Base-by-base conservation (phyloP, 2,113 vertebrate species). In the Chaetura pelagica region DNA sequence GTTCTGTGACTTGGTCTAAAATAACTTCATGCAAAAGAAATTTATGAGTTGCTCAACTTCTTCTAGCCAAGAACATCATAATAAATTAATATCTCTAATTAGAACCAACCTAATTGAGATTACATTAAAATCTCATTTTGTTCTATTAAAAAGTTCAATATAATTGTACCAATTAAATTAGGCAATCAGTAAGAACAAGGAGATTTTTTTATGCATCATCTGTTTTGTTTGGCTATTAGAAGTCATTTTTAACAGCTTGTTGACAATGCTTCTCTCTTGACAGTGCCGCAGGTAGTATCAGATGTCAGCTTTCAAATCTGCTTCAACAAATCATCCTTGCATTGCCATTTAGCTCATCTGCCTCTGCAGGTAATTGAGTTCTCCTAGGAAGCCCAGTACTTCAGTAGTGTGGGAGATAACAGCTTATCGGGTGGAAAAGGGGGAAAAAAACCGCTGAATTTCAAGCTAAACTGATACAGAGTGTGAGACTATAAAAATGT, bases 41-140 rank as follows among this genome's bases (percentile, higher is more conserved):
- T 96, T 96, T 97, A 97, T 96, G 80, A 95, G 48, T 30, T 94
- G n/a, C 76, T 96, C 88, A 72, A 93, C 26, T 78, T 93, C 79
- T 86, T 94, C 64, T 74, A 93, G 90, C 52, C 40, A 92, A 77
- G 86, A 95, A 96, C 96, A 52, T 96, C 71, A 96, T 94, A 96
- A 97, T 97, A 98, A 97, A 97, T 98, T 98, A 97, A 97, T 97
- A 96, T 69, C 93, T 89, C 93, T 95, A 97, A 96, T 97, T 97
- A 97, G 76, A 90, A 91, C 58, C 85, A 97, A 92, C 75, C 80
- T 97, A 93, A 85, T 74, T 94, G 94, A 97, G 93, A 97, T 97
- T 91, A 96, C 95, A 98, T 98, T 98, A 98, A 98, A 98, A 97
- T 94, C 95, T 97, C 96, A 98, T 98, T 98, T 98, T 84, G 89